Base-by-base conservation (phyloP, 1,140 invertebrate species). In the Himalopsyche phryganea region DNA sequence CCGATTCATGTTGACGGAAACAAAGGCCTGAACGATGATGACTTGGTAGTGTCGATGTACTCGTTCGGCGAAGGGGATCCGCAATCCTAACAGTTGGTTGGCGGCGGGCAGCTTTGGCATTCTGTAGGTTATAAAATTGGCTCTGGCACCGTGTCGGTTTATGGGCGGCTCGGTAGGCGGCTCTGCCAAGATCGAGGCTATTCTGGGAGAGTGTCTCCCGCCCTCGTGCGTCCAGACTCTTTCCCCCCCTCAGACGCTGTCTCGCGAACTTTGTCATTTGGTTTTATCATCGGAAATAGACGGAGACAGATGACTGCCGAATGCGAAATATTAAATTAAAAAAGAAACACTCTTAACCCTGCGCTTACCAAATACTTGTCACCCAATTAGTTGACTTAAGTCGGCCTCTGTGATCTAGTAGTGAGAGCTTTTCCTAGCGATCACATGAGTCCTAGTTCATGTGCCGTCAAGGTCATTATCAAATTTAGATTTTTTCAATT, bases 131-230 rank as follows among this genome's bases (percentile, higher is more conserved):
- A 57, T 42, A 57, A 50, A 50, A 49, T 19, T 57, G 46, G 45
- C 19, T 33, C 41, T 58, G 55, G 46, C 55, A 58, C 47, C 28
- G 47, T 32, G 46, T 58, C 47, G 18, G 48, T 48, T 42, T 50
- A 56, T 58, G 55, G 55, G 14, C 53, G 55, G 28, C 48, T n/a
- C 47, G 47, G 23, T 48, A 35, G 47, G 32, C 36, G 15, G 35
- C 45, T 38, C 33, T 58, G 55, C 55, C 55, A 58, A 58, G 55
- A 58, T 18, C 14, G 48, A 40, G 35, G 36, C 47, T 58, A 58
- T 58, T 65, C 51, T 17, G 44, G 50, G 49, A 57, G 57, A 28
- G 46, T 41, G 55, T 41, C 36, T 52, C 40, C 38, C 48, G 19
- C 40, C 18, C 19, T 17, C 19, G 23, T 28, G 23, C 23, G 23